Base-by-base conservation (phyloP, 2,888 invertebrate species). In the Apodemia mormo region DNA sequence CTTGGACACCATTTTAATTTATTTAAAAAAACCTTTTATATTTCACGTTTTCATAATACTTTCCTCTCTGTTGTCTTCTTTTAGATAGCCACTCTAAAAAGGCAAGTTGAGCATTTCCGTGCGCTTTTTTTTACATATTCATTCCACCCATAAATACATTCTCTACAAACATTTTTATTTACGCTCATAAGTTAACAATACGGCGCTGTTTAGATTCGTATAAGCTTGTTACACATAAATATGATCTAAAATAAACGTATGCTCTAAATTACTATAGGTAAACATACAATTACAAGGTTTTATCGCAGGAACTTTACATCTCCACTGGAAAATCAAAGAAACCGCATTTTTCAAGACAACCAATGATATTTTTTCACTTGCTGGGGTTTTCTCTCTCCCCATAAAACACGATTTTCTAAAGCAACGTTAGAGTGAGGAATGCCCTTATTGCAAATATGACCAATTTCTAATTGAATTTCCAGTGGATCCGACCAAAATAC, bases 321-420 rank as follows among this genome's bases (percentile, higher is more conserved):
- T 52, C 52, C 52, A 52, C 52, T 52, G 52, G 52, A 52, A 52
- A 52, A 52, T 52, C 52, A 52, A 52, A 6, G 6, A 52, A n/a
- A 52, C 22, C 52, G 52, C n/a, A 52, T 0, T 52, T 52, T 68
- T 56, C 74, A 76, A 4, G 45, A 33, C 73, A 65, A 45, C 12
- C 37, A 61, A 12, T 45, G 45, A 45, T 45, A 45, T 45, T 12
- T 45, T 45, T 45, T 12, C 10, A 45, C 45, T 45, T 45, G 45
- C 12, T 45, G 12, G 3, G 12, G 45, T 45, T 45, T 45, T 45
- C 45, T 12, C 10, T 45, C 12, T 12, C 45, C 45, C 45, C 45
- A 45, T 45, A 45, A 12, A 12, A 45, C 10, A 12, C 45, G 45
- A 45, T 45, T 12, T 45, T 45, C 1, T 4, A 45, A 45, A 45